Evolutionary conservation across 2,113 vertebrate species (phyloP).

Genomic region (Helogale parvula): DNA sequence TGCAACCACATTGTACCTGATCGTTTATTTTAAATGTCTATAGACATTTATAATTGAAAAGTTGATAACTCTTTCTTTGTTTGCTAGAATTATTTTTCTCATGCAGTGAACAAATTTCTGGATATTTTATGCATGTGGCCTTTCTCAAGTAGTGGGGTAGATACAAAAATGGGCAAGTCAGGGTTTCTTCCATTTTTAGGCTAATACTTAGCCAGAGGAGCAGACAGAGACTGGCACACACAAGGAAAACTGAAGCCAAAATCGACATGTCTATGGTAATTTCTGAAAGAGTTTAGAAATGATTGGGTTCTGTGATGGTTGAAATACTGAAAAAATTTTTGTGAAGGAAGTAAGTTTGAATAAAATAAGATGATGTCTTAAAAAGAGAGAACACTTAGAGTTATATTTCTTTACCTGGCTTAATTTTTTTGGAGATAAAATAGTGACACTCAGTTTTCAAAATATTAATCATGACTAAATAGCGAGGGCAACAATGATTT

Average conservation of each 20-base stretch:
- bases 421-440: slow-evolving; percentile 45
- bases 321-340: background rate
- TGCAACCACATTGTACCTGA: background rate
- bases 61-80: background rate
- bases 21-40: slow-evolving; percentile 32
- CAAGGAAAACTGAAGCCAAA: background rate
- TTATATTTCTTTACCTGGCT: slow-evolving; percentile 44
- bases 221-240: background rate
- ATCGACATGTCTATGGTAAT: background rate
- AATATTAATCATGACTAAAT: background rate
- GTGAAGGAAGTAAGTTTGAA: background rate
- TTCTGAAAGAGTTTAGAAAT: background rate
- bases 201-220: background rate
- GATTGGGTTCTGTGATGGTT: background rate
- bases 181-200: background rate
- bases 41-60: background rate
- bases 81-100: background rate
- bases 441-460: background rate
- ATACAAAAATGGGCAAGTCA: background rate
- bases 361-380: background rate
- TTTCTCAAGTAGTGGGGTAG: background rate
- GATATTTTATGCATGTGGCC: background rate
- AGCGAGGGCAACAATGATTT: background rate
- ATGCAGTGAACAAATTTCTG: background rate
- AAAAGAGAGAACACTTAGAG: background rate